Base-by-base conservation (phyloP, 2,888 invertebrate genomes). In the Tuberolachnus salignus region DNA sequence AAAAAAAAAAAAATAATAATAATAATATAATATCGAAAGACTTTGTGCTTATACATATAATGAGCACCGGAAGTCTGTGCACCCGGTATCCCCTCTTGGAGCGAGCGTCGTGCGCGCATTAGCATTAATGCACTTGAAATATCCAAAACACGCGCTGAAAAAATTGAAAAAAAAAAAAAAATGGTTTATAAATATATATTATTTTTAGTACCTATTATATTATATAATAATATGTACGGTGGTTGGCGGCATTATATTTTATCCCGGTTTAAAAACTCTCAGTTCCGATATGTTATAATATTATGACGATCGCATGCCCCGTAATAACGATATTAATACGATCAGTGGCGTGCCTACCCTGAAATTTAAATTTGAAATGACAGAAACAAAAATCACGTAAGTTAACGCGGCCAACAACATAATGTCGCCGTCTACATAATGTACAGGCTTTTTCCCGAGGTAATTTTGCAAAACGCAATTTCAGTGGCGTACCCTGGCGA, bases 41-140 rank as follows among this genome's bases (percentile, higher is more conserved):
- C 59, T 78, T 49, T 78, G 59, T 67, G 75, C 67, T 78, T 78
- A 10, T 69, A 59, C 49, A 63, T 61, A 51, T 75, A 67, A 75
- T 67, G 75, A 75, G 67, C 67, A 78, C 75, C 75, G 75, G 75
- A 78, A 67, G 75, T 78, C 75, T 78, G 75, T 49, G 59, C 49
- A 67, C 67, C n/a, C 59, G 59, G 67, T 75, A 57, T 59, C 26
- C 64, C 64, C 75, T 19, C 46, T 44, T 55, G 19, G 66, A 6
- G 34, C 34, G 34, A 34, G 34, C 34, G 34, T 34, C 26, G 21
- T 21, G 59, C 71, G 9, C 71, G 66, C 75, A 67, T 75, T 75
- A 75, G 74, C 67, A 67, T 78, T 59, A 59, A 67, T 59, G 75
- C 57, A 78, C 67, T 78, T 59, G 75, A 78, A 67, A 57, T 78